A percentile compares a stretch with the other conserved stretches of the same genome.
phyloP scores from a whole-genome alignment of 2,113 vertebrate genomes.

The Eptesicus fuscus region DNA sequence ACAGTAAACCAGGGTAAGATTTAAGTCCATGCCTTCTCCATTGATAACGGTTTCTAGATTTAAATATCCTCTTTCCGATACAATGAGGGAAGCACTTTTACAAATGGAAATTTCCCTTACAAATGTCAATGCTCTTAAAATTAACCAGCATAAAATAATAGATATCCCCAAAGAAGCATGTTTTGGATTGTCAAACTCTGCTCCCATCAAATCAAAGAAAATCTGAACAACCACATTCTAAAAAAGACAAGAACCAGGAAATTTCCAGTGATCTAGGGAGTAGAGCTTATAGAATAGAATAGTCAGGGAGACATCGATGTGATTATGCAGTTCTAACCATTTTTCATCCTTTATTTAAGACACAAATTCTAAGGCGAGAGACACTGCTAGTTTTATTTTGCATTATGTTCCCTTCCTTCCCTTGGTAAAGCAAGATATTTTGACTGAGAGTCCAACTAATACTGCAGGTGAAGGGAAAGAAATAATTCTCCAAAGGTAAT shows the following conservation, averaged over 20 bases:
- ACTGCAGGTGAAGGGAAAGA: background rate
- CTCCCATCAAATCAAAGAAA: background rate
- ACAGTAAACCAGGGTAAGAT: background rate
- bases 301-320: background rate
- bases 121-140: background rate
- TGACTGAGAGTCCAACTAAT: background rate
- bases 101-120: background rate
- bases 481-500: background rate
- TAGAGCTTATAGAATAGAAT: background rate
- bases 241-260: background rate
- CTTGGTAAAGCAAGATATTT: background rate
- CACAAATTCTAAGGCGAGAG: background rate
- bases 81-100: background rate
- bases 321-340: background rate
- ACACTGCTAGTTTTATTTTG: background rate
- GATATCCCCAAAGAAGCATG: background rate
- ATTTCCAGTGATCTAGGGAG: background rate
- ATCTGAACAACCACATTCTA: background rate
- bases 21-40: background rate
- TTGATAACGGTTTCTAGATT: background rate
- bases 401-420: background rate
- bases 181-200: background rate
- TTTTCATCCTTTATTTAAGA: background rate
- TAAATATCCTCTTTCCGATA: background rate
- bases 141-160: background rate